Evolutionary conservation across 2,888 invertebrate genomes (phyloP).

Genomic region (Drosophila silvestris): DNA sequence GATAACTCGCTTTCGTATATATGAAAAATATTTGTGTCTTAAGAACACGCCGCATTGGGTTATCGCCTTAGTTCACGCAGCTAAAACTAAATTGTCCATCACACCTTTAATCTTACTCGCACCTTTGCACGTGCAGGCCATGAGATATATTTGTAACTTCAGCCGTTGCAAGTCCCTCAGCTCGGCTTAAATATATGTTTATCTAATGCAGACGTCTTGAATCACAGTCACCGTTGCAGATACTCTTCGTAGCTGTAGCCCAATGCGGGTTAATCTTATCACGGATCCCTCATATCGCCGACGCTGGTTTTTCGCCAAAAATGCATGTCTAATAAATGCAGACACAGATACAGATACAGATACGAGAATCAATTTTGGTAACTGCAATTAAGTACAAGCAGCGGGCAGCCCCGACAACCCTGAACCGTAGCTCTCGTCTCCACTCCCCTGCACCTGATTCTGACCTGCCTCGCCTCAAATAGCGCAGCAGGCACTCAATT

Average conservation of each 20-base stretch:
- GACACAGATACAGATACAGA: conserved; percentile 6
- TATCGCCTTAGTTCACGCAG: not conserved
- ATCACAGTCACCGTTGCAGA: conserved; percentile 14
- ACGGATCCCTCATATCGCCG: conserved; percentile 10
- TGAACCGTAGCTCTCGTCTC: not conserved
- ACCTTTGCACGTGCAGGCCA: conserved; percentile 6
- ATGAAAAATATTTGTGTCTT: not conserved
- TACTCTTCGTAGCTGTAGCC: conserved; percentile 11
- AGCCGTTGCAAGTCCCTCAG: not conserved
- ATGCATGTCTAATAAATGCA: conserved; percentile 11
- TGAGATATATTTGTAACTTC: conserved; percentile 22
- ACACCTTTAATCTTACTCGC: conserved; percentile 4
- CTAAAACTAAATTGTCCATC: not conserved
- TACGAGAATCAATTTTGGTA: conserved; percentile 24
- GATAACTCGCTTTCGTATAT: not conserved
- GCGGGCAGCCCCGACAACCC: conserved; percentile 35
- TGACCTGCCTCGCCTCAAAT: conserved; percentile 27
- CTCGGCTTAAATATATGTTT: conserved; percentile 1
- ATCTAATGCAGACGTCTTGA: conserved; percentile 4
- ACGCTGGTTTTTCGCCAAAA: conserved; percentile 54
- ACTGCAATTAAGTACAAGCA: conserved; percentile 55
- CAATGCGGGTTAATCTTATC: conserved; percentile 63
- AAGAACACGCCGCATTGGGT: not conserved
- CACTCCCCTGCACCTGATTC: not conserved
- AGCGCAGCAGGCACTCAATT: conserved; percentile 45